Base-by-base conservation (phyloP, 2,113 vertebrate genomes). In the Mungos mungo region DNA sequence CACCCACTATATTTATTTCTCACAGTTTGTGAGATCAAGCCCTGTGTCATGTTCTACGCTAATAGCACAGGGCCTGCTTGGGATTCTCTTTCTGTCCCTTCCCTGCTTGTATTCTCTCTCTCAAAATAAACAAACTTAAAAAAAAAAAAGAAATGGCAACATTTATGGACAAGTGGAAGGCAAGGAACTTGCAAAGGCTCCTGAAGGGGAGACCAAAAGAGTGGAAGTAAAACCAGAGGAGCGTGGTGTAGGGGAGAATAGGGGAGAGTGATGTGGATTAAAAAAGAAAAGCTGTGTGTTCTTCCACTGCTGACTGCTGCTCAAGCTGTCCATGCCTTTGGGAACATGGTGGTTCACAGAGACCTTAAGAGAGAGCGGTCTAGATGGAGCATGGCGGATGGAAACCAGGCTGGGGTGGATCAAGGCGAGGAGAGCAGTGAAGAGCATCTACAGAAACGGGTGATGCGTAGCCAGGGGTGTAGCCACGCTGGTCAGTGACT, bases 401-500 rank as follows among this genome's bases (percentile, higher is more conserved):
- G 87, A 71, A 93, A 27, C 60, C 25, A 45, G 54, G 35, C 57
- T 57, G 50, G 5, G 3, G 13, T 0, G 14, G 21, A 76, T 15
- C 19, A 8, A 18, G 38, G n/a, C n/a, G 71, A 50, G 8, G 23
- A 38, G 38, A 38, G n/a, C 21, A 25, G 10, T 54, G n/a, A 63
- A 47, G 25, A 54, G 33, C 12, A 35, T 16, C 18, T 5, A 7
- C 9, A 23, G 83, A 89, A 31, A n/a, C 7, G 66, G 21, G 65
- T 25, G 66, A 19, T 11, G 10, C 27, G 12, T 21, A 60, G 60
- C 29, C 5, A 4, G 14, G 13, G 41, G 10, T 27, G 7, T 66
- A 2, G 4, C 47, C 18, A 21, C 57, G 50, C 38, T 7, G 0
- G 6, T 47, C 45, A 11, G 50, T 16, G 45, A 33, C 0, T 0